Percentiles rank a stretch among this genome's conserved stretches.
These are phyloP conservation scores for Morone saxatilis DNA, from an alignment of 2,113 vertebrate species.

Conservation along the genomic window DNA sequence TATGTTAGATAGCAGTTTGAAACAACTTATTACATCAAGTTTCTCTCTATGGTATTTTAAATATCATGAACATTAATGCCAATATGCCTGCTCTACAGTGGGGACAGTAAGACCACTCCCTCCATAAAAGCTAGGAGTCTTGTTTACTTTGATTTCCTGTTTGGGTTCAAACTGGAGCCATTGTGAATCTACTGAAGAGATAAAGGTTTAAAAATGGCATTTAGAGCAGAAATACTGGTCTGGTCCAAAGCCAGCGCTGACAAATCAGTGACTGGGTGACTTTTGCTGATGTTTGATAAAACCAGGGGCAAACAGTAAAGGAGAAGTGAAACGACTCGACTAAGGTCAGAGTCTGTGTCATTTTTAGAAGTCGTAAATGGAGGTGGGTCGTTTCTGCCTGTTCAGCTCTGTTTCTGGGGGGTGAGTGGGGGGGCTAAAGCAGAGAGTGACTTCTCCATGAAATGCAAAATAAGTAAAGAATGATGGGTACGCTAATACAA, in stretches of 20 bases:
- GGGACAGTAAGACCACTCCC: not conserved
- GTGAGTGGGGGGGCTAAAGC: not conserved
- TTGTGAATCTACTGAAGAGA: slow-evolving; percentile 28
- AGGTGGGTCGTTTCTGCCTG: not conserved
- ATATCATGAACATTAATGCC: not conserved
- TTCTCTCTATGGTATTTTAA: not conserved
- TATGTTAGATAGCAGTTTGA: not conserved
- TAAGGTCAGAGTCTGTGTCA: slow-evolving; percentile 34
- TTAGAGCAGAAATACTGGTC: slow-evolving; percentile 36
- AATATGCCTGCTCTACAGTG: not conserved
- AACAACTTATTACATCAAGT: not conserved
- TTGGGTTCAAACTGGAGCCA: slow-evolving; percentile 25
- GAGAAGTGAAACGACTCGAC: slow-evolving; percentile 45
- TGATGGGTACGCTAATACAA: not conserved
- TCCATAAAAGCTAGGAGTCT: not conserved
- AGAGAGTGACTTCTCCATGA: not conserved
- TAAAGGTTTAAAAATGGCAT: slow-evolving; percentile 62
- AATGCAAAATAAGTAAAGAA: not conserved
- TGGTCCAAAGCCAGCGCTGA: slow-evolving; percentile 40
- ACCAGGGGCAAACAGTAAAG: slow-evolving; percentile 44
- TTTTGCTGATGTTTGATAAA: slow-evolving; percentile 68
- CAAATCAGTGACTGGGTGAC: slow-evolving; percentile 39
- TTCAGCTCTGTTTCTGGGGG: slow-evolving; percentile 12
- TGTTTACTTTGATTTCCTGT: slow-evolving; percentile 56
- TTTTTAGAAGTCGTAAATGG: slow-evolving; percentile 36